Conservation (phyloP, 2,113 vertebrate species). For the Cyprinodon brontotheroides region DNA sequence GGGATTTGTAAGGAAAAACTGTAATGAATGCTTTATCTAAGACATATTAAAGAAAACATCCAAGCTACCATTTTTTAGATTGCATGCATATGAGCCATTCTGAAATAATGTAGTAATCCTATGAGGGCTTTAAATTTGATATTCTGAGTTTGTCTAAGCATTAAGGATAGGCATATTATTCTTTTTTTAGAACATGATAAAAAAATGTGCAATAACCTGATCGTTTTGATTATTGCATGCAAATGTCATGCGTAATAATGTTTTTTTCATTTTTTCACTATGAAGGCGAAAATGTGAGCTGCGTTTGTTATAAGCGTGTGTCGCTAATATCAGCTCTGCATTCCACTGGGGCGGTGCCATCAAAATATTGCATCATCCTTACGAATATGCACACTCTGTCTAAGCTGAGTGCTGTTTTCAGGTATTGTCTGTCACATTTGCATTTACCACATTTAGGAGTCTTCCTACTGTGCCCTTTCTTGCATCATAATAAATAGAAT, state of each 20-base stretch:
- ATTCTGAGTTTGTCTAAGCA: conserved; percentile 1
- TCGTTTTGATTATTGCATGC: conserved; percentile 23
- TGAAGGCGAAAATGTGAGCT: neutral
- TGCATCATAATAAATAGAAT: conserved; percentile 18
- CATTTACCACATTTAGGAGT: conserved; percentile 16
- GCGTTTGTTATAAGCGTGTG: conserved; percentile 39
- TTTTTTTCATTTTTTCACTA: conserved; percentile 11
- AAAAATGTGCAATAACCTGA: conserved; percentile 25
- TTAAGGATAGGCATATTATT: conserved; percentile 6
- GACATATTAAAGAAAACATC: neutral
- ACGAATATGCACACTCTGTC: conserved; percentile 15
- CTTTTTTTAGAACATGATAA: neutral
- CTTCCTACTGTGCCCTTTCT: conserved; percentile 11
- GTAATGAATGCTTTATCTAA: neutral
- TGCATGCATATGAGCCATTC: neutral
- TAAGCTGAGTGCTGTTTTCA: conserved; percentile 9
- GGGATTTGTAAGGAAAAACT: neutral
- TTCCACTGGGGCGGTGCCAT: conserved; percentile 31
- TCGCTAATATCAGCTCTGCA: conserved; percentile 47
- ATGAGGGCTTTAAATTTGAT: conserved; percentile 10
- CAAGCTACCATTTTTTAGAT: neutral
- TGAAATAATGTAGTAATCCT: conserved; percentile 5
- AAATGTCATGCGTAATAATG: conserved; percentile 47
- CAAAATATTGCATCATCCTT: conserved; percentile 49
- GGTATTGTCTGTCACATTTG: conserved; percentile 24